Percentiles rank a stretch among this genome's conserved stretches.
Evolutionary conservation across 92 coral and sea anemone genomes (phyloP).

Genomic region (Siderastrea siderea): DNA sequence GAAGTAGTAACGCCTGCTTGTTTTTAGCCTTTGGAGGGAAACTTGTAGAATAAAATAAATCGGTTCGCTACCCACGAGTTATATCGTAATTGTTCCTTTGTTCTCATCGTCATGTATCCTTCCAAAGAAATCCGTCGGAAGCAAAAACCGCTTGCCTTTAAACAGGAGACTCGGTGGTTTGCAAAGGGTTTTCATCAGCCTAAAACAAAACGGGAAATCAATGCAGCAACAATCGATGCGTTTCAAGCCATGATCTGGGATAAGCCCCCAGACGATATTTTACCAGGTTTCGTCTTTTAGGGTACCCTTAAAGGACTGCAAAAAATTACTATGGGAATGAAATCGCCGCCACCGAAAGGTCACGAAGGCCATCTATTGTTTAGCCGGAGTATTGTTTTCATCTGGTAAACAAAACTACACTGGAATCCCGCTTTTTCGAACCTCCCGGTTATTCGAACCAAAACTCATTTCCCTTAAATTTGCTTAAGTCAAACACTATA

Average conservation of each 20-base stretch:
- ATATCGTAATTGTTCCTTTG: neutral
- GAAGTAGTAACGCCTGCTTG: slow-evolving; percentile 9
- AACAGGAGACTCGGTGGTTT: neutral
- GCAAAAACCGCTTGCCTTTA: slow-evolving; percentile 10
- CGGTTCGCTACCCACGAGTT: neutral
- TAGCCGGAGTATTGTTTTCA: no score
- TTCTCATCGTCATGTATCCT: neutral
- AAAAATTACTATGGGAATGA: neutral
- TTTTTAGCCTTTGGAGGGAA: slow-evolving; percentile 25
- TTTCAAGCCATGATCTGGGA: slow-evolving; percentile 17
- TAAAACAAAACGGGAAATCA: neutral
- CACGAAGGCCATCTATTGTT: neutral
- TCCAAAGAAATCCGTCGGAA: slow-evolving; percentile 16
- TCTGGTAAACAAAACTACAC: no score
- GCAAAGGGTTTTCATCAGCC: neutral
- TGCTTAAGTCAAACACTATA: no score
- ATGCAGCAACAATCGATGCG: slow-evolving; percentile 3
- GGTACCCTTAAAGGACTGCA: neutral
- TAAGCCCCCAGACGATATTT: slow-evolving; percentile 1
- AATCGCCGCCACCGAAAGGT: neutral
- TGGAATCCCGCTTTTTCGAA: no score
- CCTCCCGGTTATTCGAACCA: no score
- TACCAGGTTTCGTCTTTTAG: neutral
- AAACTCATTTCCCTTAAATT: no score
- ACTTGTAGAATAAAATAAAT: slow-evolving; percentile 4